Evolutionary conservation across 2,797 vertebrate species (phyloP), one percentile per base, ranked within the genome.

Genomic region (Myiothlypis coronata): DNA sequence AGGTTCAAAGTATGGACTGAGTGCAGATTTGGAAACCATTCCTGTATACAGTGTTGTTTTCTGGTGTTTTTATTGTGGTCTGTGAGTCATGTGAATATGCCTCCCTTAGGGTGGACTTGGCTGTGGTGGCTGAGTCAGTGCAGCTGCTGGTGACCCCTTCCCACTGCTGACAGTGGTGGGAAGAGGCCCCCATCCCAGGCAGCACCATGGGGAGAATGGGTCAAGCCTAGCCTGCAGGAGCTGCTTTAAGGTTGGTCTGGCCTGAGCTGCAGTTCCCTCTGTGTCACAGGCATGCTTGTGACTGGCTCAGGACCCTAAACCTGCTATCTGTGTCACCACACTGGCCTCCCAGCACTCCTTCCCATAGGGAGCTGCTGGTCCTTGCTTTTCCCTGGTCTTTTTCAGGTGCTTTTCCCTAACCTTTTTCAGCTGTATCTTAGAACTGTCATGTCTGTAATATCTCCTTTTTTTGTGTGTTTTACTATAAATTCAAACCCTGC

Each of bases 81-180:
- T 41, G n/a, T 28, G 41, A n/a, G 32, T 17, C 0, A 0, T 44
- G 35, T 49, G 32, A 72, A 1, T 14, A 6, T 44, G 46, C 3
- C 20, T 8, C 5, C 1, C 8, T 6, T 34, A 15, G 14, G 0
- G 19, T 27, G 6, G 27, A 23, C 37, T 3, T 65, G 18, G 12
- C 55, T 47, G 46, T 4, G 1, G 22, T 22, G 10, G 34, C 22
- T 57, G 26, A 47, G 13, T 46, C 56, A 9, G 32, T 14, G 23
- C 22, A 81, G 46, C 64, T 9, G 8, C 34, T 11, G 47, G 14
- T 3, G 9, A 26, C 7, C 9, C 21, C 21, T 59, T 68, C 14
- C 32, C 13, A 2, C 46, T 52, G 49, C 8, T 46, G n/a, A 18
- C 12, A 50, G 43, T 59, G n/a, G 5, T 74, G 55, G 32, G 19